phyloP scores from a whole-genome alignment of 2,888 invertebrate species.

The Drosophila colorata region DNA sequence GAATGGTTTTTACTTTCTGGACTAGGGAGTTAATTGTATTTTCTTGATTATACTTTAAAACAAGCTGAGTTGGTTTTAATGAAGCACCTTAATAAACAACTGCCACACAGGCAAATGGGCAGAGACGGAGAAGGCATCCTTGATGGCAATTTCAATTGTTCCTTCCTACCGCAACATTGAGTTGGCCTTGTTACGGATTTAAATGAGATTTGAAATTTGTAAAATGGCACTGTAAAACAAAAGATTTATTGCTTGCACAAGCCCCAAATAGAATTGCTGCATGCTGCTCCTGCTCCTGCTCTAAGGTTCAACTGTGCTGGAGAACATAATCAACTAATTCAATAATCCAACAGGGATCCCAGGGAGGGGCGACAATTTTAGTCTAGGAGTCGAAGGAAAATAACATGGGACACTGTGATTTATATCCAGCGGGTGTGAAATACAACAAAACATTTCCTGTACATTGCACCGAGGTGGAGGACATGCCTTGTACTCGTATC shows the following conservation, averaged over 20 bases:
- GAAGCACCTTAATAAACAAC: constrained; percentile 12
- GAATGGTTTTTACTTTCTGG: background rate
- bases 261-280: constrained; percentile 47
- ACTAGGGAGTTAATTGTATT: background rate
- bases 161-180: constrained; percentile 58
- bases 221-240: constrained; percentile 50
- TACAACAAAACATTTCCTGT: constrained; percentile 65
- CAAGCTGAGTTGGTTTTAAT: constrained; percentile 1
- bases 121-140: background rate
- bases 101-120: background rate
- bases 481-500: constrained; percentile 40
- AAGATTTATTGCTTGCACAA: constrained; percentile 66
- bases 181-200: constrained; percentile 62
- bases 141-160: constrained; percentile 36
- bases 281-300: constrained; percentile 17
- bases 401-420: constrained; percentile 72
- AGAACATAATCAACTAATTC: constrained; percentile 75
- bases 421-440: constrained; percentile 71
- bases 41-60: constrained; percentile 11
- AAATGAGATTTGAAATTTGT: constrained; percentile 67
- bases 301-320: constrained; percentile 5
- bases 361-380: constrained; percentile 20
- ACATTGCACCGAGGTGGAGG: constrained; percentile 37
- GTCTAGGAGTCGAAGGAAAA: constrained; percentile 26
- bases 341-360: constrained; percentile 64